Percentiles rank a stretch among this genome's conserved stretches.
These are phyloP conservation scores for Lagorchestes hirsutus DNA, from an alignment of 2,797 vertebrate species.

Conservation along the genomic window DNA sequence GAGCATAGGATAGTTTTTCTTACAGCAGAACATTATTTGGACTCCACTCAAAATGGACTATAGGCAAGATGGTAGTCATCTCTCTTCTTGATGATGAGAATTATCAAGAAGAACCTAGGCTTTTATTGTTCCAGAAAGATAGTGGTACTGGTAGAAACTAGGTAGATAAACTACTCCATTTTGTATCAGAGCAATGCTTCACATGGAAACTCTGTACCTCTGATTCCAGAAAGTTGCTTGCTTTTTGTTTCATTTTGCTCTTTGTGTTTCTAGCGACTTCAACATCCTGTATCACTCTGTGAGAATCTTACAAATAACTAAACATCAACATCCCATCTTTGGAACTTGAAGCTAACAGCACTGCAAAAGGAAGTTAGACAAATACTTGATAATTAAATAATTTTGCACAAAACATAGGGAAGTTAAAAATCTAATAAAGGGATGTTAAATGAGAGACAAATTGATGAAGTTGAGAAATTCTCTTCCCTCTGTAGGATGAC, in stretches of 20 bases:
- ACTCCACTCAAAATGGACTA: conserved; percentile 39
- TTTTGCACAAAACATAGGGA: conserved; percentile 31
- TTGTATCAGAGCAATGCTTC: background rate
- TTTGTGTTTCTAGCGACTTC: conserved; percentile 16
- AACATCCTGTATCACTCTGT: background rate
- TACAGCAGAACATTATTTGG: background rate
- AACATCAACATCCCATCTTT: background rate
- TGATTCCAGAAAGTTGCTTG: background rate
- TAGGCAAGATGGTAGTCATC: conserved; percentile 10
- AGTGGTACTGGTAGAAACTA: background rate
- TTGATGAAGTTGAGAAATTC: conserved; percentile 42
- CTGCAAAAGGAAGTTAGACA: conserved; percentile 49
- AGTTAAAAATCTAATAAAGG: conserved; percentile 57
- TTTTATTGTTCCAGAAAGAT: conserved; percentile 17
- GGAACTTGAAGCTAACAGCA: background rate
- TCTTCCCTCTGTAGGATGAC: conserved; percentile 53
- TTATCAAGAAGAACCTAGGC: conserved; percentile 21
- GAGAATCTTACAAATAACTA: conserved; percentile 9
- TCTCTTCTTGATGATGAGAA: conserved; percentile 53
- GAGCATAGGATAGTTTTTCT: conserved; percentile 24
- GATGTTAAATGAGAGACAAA: conserved; percentile 52
- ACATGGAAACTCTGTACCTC: background rate
- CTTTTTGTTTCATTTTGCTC: background rate
- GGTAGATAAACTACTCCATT: background rate
- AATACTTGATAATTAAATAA: conserved; percentile 54